Evolutionary conservation across 2,888 invertebrate species (phyloP).

Genomic region (Stratiomys singularior): DNA sequence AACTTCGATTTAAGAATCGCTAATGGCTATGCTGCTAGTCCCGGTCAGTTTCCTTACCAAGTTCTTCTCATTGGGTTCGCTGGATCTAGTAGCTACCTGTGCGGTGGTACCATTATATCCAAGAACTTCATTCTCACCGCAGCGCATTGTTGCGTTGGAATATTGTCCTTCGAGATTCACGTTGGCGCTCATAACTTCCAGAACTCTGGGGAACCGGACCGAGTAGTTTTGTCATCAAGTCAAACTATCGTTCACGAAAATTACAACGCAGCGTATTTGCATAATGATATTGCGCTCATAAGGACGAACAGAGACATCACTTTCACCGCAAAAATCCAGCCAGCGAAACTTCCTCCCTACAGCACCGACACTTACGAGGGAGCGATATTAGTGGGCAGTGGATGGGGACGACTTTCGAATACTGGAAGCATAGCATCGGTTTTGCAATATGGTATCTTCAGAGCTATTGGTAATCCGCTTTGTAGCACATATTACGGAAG

Average conservation of each 20-base stretch:
- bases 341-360: conserved; percentile 56
- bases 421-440: conserved; percentile 56
- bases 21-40: conserved; percentile 57
- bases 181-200: conserved; percentile 61
- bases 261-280: conserved; percentile 60
- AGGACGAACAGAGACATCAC: conserved; percentile 58
- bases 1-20: conserved; percentile 8
- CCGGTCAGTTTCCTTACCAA: conserved; percentile 62
- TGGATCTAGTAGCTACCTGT: conserved; percentile 60
- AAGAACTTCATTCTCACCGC: conserved; percentile 63
- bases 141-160: conserved; percentile 62
- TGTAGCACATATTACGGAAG: conserved; percentile 60
- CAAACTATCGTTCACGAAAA: conserved; percentile 62
- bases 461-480: conserved; percentile 61
- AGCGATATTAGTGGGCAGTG: conserved; percentile 61
- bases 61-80: conserved; percentile 62
- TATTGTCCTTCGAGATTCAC: conserved; percentile 62
- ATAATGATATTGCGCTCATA: conserved; percentile 63
- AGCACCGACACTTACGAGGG: conserved; percentile 53
- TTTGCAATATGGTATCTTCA: conserved; percentile 63
- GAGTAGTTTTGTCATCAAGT: conserved; percentile 58
- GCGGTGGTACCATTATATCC: conserved; percentile 63
- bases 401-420: conserved; percentile 59
- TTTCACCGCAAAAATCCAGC: conserved; percentile 60
- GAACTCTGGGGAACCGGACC: conserved; percentile 57